Conservation (phyloP, 2,888 invertebrate genomes). For the Helleia helle region DNA sequence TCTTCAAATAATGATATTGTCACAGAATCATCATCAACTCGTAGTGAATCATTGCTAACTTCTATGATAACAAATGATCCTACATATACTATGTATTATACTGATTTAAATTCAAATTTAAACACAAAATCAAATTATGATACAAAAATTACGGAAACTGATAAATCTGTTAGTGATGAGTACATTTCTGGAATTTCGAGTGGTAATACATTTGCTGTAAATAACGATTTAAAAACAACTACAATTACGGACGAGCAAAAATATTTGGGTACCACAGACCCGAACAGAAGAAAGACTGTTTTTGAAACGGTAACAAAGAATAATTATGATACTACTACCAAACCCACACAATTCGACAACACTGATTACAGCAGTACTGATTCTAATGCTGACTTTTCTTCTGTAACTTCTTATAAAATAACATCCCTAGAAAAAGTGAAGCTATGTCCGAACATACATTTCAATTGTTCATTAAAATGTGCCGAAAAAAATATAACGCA, state of each 20-base stretch:
- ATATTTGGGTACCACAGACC: not conserved
- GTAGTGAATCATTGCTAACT: not conserved
- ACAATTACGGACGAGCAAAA: not conserved
- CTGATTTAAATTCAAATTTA: not conserved
- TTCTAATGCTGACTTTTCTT: conserved; percentile 11
- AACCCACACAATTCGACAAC: conserved; percentile 10
- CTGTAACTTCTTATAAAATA: conserved; percentile 8
- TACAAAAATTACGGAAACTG: not conserved
- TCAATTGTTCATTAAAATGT: conserved; percentile 49
- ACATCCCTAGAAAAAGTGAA: conserved; percentile 12
- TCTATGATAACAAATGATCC: not conserved
- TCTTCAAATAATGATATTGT: not conserved
- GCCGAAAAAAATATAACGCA: conserved; percentile 47
- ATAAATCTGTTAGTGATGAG: not conserved
- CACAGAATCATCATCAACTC: not conserved
- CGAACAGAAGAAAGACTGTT: not conserved
- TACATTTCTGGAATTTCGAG: not conserved
- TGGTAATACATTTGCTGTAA: not conserved
- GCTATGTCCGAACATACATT: conserved; percentile 35
- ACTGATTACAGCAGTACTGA: conserved; percentile 15
- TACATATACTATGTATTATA: not conserved
- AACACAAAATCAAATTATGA: not conserved
- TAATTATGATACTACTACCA: not conserved
- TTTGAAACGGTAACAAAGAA: not conserved
- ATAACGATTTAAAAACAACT: not conserved